These are phyloP conservation scores for Sigmodon hispidus DNA, from an alignment of 2,113 vertebrate species.

Conservation along the genomic window DNA sequence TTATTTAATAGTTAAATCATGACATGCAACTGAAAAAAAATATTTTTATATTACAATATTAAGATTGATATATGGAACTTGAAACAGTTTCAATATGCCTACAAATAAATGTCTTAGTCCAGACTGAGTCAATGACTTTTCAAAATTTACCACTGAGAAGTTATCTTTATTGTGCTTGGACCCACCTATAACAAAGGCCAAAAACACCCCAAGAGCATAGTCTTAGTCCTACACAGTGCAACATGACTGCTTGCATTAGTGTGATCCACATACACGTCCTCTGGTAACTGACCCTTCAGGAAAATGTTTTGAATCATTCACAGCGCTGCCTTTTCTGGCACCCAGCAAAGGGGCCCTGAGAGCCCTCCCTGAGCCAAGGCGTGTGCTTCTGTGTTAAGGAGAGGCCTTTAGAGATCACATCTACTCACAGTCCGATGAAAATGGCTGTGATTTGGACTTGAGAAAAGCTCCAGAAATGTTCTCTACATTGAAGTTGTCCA, in stretches of 20 bases:
- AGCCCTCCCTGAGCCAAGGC: background rate
- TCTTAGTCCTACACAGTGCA: conserved; percentile 3
- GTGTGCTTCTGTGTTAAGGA: background rate
- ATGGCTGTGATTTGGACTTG: background rate
- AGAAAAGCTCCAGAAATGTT: conserved; percentile 50
- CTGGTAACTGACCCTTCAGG: background rate
- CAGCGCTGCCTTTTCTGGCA: background rate
- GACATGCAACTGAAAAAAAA: background rate
- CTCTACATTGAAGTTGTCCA: conserved; percentile 18
- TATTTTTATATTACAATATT: background rate
- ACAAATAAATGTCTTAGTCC: conserved; percentile 1
- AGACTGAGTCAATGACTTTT: conserved; percentile 42
- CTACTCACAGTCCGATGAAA: background rate
- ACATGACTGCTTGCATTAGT: conserved; percentile 11
- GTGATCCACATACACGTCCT: background rate
- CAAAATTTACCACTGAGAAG: conserved; percentile 9
- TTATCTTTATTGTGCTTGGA: background rate
- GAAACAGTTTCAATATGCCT: background rate
- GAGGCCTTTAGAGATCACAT: background rate
- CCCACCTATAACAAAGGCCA: conserved; percentile 15
- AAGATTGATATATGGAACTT: background rate
- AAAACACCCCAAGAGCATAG: background rate
- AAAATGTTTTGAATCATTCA: background rate
- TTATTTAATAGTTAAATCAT: background rate
- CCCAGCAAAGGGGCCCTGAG: background rate